Evolutionary conservation across 2,888 invertebrate species (phyloP), one percentile per base, ranked within the genome.

Genomic region (Rapana venosa): DNA sequence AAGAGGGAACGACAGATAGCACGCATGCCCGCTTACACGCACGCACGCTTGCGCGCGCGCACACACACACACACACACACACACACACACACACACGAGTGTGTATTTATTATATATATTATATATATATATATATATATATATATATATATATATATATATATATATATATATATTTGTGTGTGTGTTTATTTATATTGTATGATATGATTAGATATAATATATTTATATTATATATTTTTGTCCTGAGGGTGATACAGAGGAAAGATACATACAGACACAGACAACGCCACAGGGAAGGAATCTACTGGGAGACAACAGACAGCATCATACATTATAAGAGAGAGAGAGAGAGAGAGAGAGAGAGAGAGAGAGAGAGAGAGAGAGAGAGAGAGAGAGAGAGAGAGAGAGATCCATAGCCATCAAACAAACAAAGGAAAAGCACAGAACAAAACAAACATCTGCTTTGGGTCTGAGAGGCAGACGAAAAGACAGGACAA

Each of bases 311-410:
- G 5, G 66, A 22, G 26, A 66, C 13, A 13, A 66, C 13, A 79
- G 8, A 79, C 8, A 61, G 13, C 61, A 61, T 61, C 17, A 8
- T 61, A 61, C 61, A 61, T 11, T 83, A 11, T 17, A 11, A 47
- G 47, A 83, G 47, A 83, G 83, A 35, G 35, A 83, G 17, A 30
- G 32, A 36, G 83, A 36, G 83, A 83, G 35, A 35, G 47, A 83
- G 83, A 47, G 83, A 83, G 83, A 83, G 83, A 83, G 83, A 83
- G 83, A 83, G 83, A 83, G 47, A 47, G 83, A 83, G 83, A 83
- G 35, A 83, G 47, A 83, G 47, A 47, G 47, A 83, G 83, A 83
- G 83, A 83, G 83, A 83, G 83, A 83, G 83, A 11, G 30, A 32
- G 47, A 36, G 35, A 83, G 20, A 83, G 83, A 83, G 47, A 47